Base-by-base conservation (phyloP, 2,888 invertebrate species). In the Caenorhabditis sp. region DNA sequence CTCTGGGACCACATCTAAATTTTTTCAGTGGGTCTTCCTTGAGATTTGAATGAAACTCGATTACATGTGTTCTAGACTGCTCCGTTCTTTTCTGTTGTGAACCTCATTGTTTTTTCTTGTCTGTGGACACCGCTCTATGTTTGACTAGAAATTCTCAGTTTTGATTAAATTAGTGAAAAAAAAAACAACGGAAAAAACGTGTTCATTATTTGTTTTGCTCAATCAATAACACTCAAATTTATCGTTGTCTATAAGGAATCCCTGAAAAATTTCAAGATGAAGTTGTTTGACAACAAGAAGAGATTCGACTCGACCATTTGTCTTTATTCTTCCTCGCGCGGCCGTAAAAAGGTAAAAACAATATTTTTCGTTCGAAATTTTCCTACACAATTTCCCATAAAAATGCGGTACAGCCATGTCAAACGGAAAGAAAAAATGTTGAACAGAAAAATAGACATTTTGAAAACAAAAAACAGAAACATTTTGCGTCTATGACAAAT, bases 11-110 rank as follows among this genome's bases (percentile, higher is more conserved):
- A n/a, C 31, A 35, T 35, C 38, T 10, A 12, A 38, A 10, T 10
- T 38, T 12, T 10, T 10, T 38, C 6, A 6, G 12, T 19, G 26
- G 6, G 26, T 69, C 0, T 58, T 5, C n/a, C n/a, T n/a, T 22
- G 7, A 26, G 16, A 63, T 44, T 63, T 26, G 22, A 41, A 44
- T 44, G 16, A 44, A 63, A 63, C 44, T 49, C 35, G 31, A 72
- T 72, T 72, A 72, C 59, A 61, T 28, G 16, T 19, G 49, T 61
- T 72, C 70, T 31, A 70, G 70, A 44, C 44, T 31, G 10, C 26
- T 22, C 41, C 2, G 24, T 59, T 28, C 22, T 47, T 26, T n/a
- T n/a, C n/a, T n/a, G n/a, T n/a, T 70, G n/a, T 28, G 64, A 54
- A 19, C 51, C 14, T 26, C 54, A 54, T 54, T 54, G 54, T 54